Evolutionary conservation across 2,888 invertebrate genomes (phyloP).

Genomic region (Tenthredo amoena): DNA sequence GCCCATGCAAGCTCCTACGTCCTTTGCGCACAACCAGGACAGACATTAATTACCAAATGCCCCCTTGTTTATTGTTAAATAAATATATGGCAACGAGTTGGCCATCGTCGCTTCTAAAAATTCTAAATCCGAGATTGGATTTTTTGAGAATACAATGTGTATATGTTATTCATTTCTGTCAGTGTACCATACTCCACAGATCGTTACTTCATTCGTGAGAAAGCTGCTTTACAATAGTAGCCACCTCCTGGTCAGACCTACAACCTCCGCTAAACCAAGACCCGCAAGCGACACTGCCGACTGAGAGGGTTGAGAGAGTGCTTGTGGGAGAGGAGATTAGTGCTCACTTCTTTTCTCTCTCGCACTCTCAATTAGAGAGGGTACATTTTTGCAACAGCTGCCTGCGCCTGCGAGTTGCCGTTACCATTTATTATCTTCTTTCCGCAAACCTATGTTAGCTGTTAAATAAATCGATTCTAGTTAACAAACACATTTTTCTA

Average conservation of each 20-base stretch:
- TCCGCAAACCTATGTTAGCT: background rate
- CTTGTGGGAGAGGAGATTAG: too few relatives aligned
- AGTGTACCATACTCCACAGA: background rate
- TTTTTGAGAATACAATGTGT: conserved; percentile 3
- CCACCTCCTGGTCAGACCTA: background rate
- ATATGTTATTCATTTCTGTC: too few relatives aligned
- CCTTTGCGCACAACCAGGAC: too few relatives aligned
- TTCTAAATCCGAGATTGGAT: background rate
- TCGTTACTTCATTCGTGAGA: background rate
- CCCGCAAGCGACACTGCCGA: background rate
- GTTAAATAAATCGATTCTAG: background rate
- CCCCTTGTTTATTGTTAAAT: too few relatives aligned
- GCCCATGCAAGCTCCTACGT: too few relatives aligned
- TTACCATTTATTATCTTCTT: background rate
- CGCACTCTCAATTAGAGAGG: background rate
- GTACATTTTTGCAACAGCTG: background rate
- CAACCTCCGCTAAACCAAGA: background rate
- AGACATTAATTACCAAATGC: too few relatives aligned
- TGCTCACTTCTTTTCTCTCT: too few relatives aligned
- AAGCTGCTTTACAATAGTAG: background rate
- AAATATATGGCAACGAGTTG: background rate
- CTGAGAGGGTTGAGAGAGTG: background rate
- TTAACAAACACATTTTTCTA: background rate
- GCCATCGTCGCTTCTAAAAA: background rate
- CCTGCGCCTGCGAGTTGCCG: background rate